phyloP scores from a whole-genome alignment of 2,113 vertebrate genomes.

The Myrmecophaga tridactyla region DNA sequence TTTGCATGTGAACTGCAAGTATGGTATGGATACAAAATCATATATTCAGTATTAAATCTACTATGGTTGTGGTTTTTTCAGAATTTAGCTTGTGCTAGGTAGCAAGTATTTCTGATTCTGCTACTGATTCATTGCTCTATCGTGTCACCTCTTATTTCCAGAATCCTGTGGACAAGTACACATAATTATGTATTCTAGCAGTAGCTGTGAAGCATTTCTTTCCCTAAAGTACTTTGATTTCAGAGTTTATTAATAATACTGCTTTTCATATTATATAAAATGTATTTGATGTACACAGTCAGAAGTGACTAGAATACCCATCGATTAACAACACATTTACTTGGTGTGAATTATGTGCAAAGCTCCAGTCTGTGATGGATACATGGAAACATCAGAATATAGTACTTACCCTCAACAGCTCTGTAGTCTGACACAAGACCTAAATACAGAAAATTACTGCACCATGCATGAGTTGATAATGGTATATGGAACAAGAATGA shows the following conservation, averaged over 20 bases:
- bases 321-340: not conserved
- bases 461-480: not conserved
- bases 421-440: not conserved
- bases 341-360: not conserved
- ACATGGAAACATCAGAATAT: not conserved
- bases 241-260: constrained; percentile 9
- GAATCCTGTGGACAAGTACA: not conserved
- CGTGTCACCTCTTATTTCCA: constrained; percentile 7
- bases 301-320: constrained; percentile 35
- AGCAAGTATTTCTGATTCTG: not conserved
- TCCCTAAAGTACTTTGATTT: not conserved
- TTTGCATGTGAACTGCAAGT: not conserved
- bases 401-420: not conserved
- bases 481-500: not conserved
- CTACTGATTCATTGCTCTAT: not conserved
- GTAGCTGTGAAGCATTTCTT: not conserved
- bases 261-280: constrained; percentile 15
- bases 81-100: not conserved
- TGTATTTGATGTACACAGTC: not conserved
- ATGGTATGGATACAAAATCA: not conserved
- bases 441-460: not conserved
- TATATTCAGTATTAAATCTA: not conserved
- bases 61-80: not conserved
- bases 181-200: not conserved
- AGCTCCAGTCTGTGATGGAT: not conserved